Percentiles rank a stretch among this genome's conserved stretches.
Evolutionary conservation across 2,797 vertebrate species (phyloP).

Genomic region (Trachops cirrhosus): DNA sequence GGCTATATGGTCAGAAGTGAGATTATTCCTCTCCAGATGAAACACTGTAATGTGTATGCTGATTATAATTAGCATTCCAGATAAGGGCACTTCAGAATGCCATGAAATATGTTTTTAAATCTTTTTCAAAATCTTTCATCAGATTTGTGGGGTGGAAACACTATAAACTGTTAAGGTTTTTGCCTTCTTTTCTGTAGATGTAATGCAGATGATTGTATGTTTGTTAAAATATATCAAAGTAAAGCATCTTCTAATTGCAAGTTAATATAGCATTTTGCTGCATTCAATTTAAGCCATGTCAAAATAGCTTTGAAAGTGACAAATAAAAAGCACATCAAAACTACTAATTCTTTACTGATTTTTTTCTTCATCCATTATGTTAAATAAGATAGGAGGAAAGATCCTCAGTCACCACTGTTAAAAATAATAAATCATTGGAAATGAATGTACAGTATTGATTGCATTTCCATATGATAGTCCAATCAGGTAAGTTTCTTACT

Average conservation of each 20-base stretch:
- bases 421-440: slow-evolving; percentile 33
- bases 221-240: slow-evolving; percentile 11
- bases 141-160: background rate
- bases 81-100: slow-evolving; percentile 32
- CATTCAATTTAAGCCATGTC: slow-evolving; percentile 14
- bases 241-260: slow-evolving; percentile 4
- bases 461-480: slow-evolving; percentile 61
- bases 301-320: slow-evolving; percentile 35
- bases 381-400: slow-evolving; percentile 11
- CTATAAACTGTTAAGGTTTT: background rate
- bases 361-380: background rate
- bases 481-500: slow-evolving; percentile 51
- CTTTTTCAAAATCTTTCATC: slow-evolving; percentile 3
- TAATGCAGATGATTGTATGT: slow-evolving; percentile 5
- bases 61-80: slow-evolving; percentile 54
- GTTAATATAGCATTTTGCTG: background rate
- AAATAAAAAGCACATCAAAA: slow-evolving; percentile 31
- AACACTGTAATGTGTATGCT: slow-evolving; percentile 33
- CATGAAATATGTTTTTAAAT: background rate
- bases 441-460: slow-evolving; percentile 47
- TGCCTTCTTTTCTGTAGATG: background rate
- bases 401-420: background rate
- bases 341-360: background rate
- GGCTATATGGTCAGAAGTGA: slow-evolving; percentile 20
- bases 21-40: slow-evolving; percentile 33